phyloP scores from a whole-genome alignment of 2,113 vertebrate species.

The Podarcis cretensis region DNA sequence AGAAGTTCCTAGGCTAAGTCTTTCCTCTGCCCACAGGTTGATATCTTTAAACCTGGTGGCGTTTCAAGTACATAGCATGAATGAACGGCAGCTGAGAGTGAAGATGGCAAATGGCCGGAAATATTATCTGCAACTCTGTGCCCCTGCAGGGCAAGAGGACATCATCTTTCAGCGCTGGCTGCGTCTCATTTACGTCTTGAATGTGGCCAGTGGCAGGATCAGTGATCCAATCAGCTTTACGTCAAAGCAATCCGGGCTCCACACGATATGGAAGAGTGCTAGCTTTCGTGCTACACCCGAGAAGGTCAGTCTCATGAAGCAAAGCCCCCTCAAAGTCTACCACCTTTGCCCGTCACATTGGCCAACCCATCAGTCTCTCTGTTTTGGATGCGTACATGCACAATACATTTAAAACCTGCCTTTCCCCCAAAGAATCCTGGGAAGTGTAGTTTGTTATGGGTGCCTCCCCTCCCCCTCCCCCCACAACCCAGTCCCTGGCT shows the following conservation, averaged over 20 bases:
- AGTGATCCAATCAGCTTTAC: background rate
- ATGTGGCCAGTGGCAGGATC: background rate
- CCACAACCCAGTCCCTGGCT: background rate
- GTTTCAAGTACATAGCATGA: conserved; percentile 2
- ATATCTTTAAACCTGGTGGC: conserved; percentile 28
- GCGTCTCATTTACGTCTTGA: conserved; percentile 16
- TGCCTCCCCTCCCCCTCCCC: background rate
- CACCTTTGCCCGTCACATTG: background rate
- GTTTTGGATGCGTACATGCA: background rate
- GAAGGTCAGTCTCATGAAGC: background rate
- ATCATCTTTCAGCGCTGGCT: conserved; percentile 26
- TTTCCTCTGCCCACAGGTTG: background rate
- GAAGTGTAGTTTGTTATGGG: no score
- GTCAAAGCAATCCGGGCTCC: background rate
- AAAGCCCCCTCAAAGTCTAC: background rate
- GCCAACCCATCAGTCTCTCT: background rate
- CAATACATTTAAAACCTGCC: no score
- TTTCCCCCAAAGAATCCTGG: no score
- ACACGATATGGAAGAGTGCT: background rate
- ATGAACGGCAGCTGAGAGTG: conserved; percentile 10
- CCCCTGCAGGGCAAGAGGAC: background rate
- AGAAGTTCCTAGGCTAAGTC: background rate
- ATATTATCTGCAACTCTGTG: conserved; percentile 36
- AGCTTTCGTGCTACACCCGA: background rate
- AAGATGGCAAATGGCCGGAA: background rate